phyloP scores from a whole-genome alignment of 2,797 vertebrate genomes.

The Australoheros facetus region DNA sequence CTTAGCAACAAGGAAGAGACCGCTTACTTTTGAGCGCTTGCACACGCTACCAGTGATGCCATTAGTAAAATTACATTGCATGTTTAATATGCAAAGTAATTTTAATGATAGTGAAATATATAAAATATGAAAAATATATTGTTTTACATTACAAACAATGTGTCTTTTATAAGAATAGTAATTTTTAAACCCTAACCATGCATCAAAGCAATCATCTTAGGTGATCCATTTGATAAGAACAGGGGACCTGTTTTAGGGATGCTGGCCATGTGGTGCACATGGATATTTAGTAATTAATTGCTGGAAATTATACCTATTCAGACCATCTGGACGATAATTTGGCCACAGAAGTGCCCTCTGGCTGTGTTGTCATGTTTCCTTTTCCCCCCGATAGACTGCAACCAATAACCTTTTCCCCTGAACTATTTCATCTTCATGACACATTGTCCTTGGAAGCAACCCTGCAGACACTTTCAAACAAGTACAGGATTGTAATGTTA shows the following conservation, averaged over 20 bases:
- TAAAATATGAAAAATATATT: too few species aligned
- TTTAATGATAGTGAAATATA: neutral
- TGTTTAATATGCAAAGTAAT: too few species aligned
- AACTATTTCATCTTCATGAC: constrained; percentile 38
- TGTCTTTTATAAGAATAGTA: neutral
- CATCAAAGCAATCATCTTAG: neutral
- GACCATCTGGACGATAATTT: constrained; percentile 80
- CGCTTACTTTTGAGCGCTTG: too few species aligned
- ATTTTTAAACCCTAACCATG: neutral
- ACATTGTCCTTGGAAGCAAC: constrained; percentile 42
- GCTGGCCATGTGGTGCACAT: constrained; percentile 28
- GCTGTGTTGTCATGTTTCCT: constrained; percentile 44
- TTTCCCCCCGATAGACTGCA: constrained; percentile 47
- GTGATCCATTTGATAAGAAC: neutral
- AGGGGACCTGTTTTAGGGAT: constrained; percentile 7
- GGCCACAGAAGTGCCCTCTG: constrained; percentile 62
- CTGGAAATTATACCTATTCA: constrained; percentile 56
- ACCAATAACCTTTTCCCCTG: constrained; percentile 48
- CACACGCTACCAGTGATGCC: too few species aligned
- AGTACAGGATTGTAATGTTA: constrained; percentile 4
- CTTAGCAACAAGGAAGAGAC: too few species aligned
- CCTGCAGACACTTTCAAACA: constrained; percentile 46
- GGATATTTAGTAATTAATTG: constrained; percentile 64
- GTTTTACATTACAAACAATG: neutral
- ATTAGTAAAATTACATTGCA: too few species aligned